A percentile compares a stretch with the other conserved stretches of the same genome.
phyloP scores from a whole-genome alignment of 2,113 vertebrate genomes.

The Nothocercus julius region DNA sequence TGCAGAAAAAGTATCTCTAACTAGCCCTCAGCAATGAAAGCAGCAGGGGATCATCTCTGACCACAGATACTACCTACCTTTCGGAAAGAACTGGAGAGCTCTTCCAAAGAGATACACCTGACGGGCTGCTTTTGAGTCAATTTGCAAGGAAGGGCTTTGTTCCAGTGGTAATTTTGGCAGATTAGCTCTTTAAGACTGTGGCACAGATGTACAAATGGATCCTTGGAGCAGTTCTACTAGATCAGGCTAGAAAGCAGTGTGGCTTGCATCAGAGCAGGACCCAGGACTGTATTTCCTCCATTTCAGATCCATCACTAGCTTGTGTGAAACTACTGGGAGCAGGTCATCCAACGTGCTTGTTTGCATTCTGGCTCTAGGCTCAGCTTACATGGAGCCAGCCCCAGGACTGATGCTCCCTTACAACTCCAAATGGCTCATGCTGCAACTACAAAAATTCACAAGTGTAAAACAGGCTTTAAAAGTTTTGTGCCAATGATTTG shows the following conservation, averaged over 20 bases:
- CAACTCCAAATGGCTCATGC: background rate
- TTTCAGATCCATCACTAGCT: background rate
- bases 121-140: background rate
- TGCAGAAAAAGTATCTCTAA: background rate
- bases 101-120: background rate
- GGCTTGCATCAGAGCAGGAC: background rate
- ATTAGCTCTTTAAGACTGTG: background rate
- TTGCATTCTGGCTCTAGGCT: background rate
- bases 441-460: background rate
- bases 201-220: background rate
- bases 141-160: background rate
- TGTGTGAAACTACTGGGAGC: background rate
- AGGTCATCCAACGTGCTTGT: background rate
- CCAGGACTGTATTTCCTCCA: accelerated
- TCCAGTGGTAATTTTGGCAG: background rate
- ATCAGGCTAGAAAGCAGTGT: background rate
- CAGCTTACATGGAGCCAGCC: background rate
- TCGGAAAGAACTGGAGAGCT: background rate
- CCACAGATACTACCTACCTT: background rate
- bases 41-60: background rate
- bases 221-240: background rate
- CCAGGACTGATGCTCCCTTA: background rate
- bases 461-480: background rate
- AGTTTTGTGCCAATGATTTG: background rate
- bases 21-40: background rate